Evolutionary conservation across 2,113 vertebrate genomes (phyloP).

Genomic region (Bagarius yarrelli): DNA sequence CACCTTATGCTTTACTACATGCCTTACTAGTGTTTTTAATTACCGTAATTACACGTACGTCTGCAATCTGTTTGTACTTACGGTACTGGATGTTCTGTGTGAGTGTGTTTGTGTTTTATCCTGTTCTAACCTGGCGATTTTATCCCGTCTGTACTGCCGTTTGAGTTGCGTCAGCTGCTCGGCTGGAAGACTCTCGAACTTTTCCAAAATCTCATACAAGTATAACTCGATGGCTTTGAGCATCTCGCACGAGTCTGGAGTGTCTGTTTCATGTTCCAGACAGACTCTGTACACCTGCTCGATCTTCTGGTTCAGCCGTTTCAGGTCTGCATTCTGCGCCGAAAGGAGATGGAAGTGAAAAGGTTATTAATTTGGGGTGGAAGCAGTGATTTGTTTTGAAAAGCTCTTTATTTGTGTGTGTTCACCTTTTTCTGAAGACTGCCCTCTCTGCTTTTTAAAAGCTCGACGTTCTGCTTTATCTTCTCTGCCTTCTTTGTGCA

Average conservation of each 20-base stretch:
- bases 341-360: background rate
- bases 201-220: conserved; percentile 68
- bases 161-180: conserved; percentile 57
- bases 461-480: conserved; percentile 59
- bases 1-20: too few species aligned
- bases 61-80: too few species aligned
- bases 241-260: conserved; percentile 70
- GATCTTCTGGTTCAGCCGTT: conserved; percentile 70
- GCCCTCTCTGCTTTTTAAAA: conserved; percentile 65
- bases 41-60: too few species aligned
- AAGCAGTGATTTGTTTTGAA: too few species aligned
- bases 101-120: background rate
- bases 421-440: conserved; percentile 69
- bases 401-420: background rate
- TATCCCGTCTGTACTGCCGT: conserved; percentile 68
- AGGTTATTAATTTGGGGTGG: too few species aligned
- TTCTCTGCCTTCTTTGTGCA: conserved; percentile 66
- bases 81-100: too few species aligned
- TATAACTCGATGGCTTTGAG: conserved; percentile 70
- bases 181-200: conserved; percentile 64
- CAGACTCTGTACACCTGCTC: conserved; percentile 69
- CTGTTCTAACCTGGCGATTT: conserved; percentile 59
- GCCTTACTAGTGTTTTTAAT: too few species aligned
- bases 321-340: conserved; percentile 67
- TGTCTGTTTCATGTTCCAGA: conserved; percentile 62